phyloP scores from a whole-genome alignment of 2,888 invertebrate genomes.

The Sphaeridia pumilis region DNA sequence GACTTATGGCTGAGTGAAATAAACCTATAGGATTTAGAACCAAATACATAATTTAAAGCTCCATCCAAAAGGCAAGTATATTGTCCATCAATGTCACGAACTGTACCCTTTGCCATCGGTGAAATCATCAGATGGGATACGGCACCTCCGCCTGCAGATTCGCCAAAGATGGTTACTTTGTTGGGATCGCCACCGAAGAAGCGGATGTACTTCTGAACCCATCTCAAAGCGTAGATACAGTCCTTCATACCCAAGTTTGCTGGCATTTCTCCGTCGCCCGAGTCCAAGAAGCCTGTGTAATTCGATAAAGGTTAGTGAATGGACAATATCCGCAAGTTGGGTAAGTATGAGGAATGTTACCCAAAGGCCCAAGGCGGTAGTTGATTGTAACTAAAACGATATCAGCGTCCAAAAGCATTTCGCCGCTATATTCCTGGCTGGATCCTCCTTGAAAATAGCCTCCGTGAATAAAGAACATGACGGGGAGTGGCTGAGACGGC shows the following conservation, averaged over 20 bases:
- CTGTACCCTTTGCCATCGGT: constrained; percentile 11
- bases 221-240: constrained; percentile 6
- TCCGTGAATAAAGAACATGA: constrained; percentile 12
- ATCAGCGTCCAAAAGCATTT: constrained; percentile 2
- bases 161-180: constrained; percentile 10
- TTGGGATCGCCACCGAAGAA: constrained; percentile 12
- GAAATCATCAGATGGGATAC: constrained; percentile 3
- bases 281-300: constrained; percentile 9
- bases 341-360: neutral
- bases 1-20: constrained; percentile 5
- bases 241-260: constrained; percentile 9
- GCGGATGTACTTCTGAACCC: constrained; percentile 9
- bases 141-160: constrained; percentile 9
- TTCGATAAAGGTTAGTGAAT: too few relatives aligned
- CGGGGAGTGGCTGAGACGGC: neutral
- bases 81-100: neutral
- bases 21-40: neutral
- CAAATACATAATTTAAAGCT: neutral
- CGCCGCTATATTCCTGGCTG: constrained; percentile 6
- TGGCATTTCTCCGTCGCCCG: constrained; percentile 4
- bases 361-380: constrained; percentile 5
- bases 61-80: neutral
- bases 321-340: too few relatives aligned
- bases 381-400: constrained; percentile 4
- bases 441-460: constrained; percentile 7